These are phyloP conservation scores for Solenopsis invicta DNA, from an alignment of 1,140 invertebrate species.

Conservation along the genomic window DNA sequence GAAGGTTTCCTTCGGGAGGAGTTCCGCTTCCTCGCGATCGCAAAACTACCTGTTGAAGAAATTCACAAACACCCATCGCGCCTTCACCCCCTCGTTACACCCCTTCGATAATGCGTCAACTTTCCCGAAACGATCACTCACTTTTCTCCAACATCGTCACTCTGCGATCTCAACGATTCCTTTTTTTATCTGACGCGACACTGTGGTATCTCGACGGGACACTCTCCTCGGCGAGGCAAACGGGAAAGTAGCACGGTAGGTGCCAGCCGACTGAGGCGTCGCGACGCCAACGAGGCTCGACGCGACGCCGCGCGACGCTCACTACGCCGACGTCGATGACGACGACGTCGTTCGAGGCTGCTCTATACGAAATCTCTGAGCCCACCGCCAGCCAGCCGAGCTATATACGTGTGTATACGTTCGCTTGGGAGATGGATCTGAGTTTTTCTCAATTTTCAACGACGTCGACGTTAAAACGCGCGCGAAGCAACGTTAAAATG, in stretches of 20 bases:
- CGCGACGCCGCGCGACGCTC: conserved; percentile 74
- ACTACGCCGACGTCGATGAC: conserved; percentile 79
- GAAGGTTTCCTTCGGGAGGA: neutral
- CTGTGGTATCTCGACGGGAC: conserved; percentile 34
- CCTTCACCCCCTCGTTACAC: neutral
- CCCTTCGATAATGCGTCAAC: conserved; percentile 3
- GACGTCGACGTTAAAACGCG: neutral
- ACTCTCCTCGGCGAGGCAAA: conserved; percentile 32
- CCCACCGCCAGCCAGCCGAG: conserved; percentile 15
- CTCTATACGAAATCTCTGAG: conserved; percentile 52
- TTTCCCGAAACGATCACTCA: conserved; percentile 78
- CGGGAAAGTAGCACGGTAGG: conserved; percentile 75
- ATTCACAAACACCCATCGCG: conserved; percentile 32
- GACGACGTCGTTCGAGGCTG: conserved; percentile 64
- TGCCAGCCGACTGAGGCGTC: conserved; percentile 83
- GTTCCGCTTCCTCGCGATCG: conserved; percentile 11
- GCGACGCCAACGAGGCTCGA: conserved; percentile 77
- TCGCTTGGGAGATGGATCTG: neutral
- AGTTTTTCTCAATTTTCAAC: neutral
- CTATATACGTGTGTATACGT: conserved; percentile 1
- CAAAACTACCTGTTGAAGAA: conserved; percentile 76
- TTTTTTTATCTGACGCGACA: conserved; percentile 59
- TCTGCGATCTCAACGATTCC: conserved; percentile 24
- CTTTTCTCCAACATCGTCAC: conserved; percentile 84
- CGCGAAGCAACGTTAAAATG: neutral